Base-by-base conservation (phyloP, 2,113 vertebrate species). In the Phrynocephalus versicolor region DNA sequence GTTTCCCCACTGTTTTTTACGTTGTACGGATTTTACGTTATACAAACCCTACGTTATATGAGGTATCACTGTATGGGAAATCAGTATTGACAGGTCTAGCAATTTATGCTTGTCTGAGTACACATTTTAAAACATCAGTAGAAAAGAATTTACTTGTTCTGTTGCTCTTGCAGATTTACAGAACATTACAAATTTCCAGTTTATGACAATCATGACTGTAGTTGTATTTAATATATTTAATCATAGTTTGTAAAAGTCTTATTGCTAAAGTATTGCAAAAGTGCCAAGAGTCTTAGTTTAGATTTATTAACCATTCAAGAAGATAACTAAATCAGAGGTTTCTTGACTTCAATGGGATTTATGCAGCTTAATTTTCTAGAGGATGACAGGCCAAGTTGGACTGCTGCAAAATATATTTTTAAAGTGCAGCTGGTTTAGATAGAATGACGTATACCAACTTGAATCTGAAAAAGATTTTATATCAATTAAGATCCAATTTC, bases 381-480 rank as follows among this genome's bases (percentile, higher is more conserved):
- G 73, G 88, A 35, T 14, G 16, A 1, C 57, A 74, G 33, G 18
- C 37, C 30, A 83, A 64, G 27, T 16, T 30, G 16, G 5, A 0
- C 27, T 33, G 23, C 70, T 85, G 39, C 23, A 86, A 83, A 85
- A 84, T 6, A 73, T 15, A 37, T 83, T 67, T n/a, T 83, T 2
- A 65, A 55, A 89, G 72, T 76, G 0, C 65, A 86, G 2, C 25
- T 16, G 1, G 81, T 89, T 82, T 41, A n/a, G 76, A 60, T 71
- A 85, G 3, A 85, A 79, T 72, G 79, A 79, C 65, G 23, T 25
- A 60, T 58, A 21, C 33, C 25, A 23, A 51, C 15, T 75, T 83
- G 71, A 83, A 83, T 74, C 77, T 86, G 30, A 72, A 19, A 10
- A 45, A 51, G 16, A 79, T 62, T 62, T 64, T 73, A 51, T 74